These are phyloP conservation scores for Ennomos fuscantarius DNA, from an alignment of 2,888 invertebrate genomes.

Conservation along the genomic window DNA sequence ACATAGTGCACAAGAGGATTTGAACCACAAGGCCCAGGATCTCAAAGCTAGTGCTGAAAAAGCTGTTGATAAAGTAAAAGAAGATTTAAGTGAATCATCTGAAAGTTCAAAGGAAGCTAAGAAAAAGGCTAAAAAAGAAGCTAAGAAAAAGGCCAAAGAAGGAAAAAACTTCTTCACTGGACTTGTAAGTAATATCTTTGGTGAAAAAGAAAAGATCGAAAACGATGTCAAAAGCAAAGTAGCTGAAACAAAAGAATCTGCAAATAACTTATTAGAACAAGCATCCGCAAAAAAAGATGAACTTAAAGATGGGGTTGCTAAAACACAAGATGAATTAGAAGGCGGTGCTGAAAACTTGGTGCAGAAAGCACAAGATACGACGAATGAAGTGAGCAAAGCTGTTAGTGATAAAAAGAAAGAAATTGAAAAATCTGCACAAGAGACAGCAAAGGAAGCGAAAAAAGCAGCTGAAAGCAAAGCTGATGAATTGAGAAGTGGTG, in stretches of 20 bases:
- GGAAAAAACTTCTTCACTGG: slow-evolving; percentile 77
- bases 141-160: slow-evolving; percentile 76
- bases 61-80: slow-evolving; percentile 57
- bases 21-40: slow-evolving; percentile 60
- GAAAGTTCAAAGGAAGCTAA: slow-evolving; percentile 60
- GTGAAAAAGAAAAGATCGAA: slow-evolving; percentile 78
- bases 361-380: slow-evolving; percentile 52
- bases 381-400: slow-evolving; percentile 53
- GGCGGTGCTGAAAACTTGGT: slow-evolving; percentile 49
- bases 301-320: slow-evolving; percentile 54
- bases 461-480: slow-evolving; percentile 45
- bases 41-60: slow-evolving; percentile 58
- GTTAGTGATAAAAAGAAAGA: slow-evolving; percentile 51
- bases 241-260: slow-evolving; percentile 67
- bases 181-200: slow-evolving; percentile 75
- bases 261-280: slow-evolving; percentile 64
- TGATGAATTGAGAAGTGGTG: slow-evolving; percentile 54
- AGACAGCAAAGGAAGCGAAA: slow-evolving; percentile 50
- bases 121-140: slow-evolving; percentile 61
- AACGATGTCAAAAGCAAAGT: slow-evolving; percentile 71
- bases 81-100: slow-evolving; percentile 61
- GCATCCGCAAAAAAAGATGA: slow-evolving; percentile 66
- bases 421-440: slow-evolving; percentile 50
- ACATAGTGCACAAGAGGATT: slow-evolving; percentile 55
- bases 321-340: slow-evolving; percentile 61